These are phyloP conservation scores for Acrocera orbiculus DNA, from an alignment of 2,888 invertebrate species.

Conservation along the genomic window DNA sequence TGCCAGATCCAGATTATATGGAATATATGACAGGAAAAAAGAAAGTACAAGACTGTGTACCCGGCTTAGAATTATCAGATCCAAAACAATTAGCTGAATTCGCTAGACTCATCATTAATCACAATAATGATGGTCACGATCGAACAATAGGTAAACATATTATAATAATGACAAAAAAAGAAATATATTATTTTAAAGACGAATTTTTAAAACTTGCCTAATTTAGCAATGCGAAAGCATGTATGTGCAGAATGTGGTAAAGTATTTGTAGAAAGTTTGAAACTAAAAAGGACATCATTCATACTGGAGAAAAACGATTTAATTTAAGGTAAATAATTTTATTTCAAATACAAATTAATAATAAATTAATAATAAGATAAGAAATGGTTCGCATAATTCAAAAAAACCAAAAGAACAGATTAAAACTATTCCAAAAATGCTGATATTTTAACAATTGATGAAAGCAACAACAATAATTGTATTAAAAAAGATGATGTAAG, in stretches of 20 bases:
- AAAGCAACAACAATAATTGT: slow-evolving; percentile 20
- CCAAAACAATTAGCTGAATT: slow-evolving; percentile 88
- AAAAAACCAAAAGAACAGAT: slow-evolving; percentile 14
- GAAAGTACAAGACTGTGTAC: slow-evolving; percentile 30
- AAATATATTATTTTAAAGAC: not conserved
- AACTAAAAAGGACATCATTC: slow-evolving; percentile 86
- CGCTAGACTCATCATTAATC: slow-evolving; percentile 41
- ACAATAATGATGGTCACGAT: slow-evolving; percentile 14
- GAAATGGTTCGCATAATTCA: slow-evolving; percentile 5
- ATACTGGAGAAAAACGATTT: slow-evolving; percentile 96
- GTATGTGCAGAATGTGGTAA: slow-evolving; percentile 98
- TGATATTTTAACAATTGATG: slow-evolving; percentile 10
- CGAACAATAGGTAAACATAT: slow-evolving; percentile 14
- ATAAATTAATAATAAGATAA: too few relatives aligned
- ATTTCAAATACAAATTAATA: slow-evolving; percentile 1
- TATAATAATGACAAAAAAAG: not conserved
- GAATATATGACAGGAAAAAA: slow-evolving; percentile 48
- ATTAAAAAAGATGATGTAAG: slow-evolving; percentile 26
- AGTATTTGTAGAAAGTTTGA: slow-evolving; percentile 94
- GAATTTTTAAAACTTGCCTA: slow-evolving; percentile 50
- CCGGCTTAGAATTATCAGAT: slow-evolving; percentile 77
- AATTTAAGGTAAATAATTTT: slow-evolving; percentile 47
- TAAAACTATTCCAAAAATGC: slow-evolving; percentile 1
- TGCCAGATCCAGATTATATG: slow-evolving; percentile 75
- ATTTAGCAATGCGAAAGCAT: slow-evolving; percentile 95